Evolutionary conservation across 35 echinoderm and acorn worm species (phyloP), one percentile per base, ranked within the genome.

Genomic region (Nesometra sesokonis): DNA sequence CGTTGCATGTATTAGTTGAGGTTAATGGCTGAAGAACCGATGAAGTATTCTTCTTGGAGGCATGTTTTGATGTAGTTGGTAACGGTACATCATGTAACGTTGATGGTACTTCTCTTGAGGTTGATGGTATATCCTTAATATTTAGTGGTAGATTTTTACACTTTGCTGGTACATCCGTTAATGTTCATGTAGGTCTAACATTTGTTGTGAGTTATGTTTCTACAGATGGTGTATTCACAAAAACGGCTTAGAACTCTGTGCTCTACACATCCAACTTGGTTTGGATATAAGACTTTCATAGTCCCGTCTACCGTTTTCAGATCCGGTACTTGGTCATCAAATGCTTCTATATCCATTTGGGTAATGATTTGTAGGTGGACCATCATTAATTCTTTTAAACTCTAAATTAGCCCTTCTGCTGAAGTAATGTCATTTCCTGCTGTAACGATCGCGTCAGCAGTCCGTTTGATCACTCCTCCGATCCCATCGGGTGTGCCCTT

Each of bases 401-500:
- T 52, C 34, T 86, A 15, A 29, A 76, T 35, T 35, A 86, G 34
- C 76, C 34, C 33, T 32, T 86, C 43, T 33, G 85, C 85, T 34
- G 23, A 76, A 32, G 47, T 32, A 32, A 86, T 86, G 57, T 86
- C 85, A 76, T 86, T 86, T 21, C 47, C 85, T 31, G 47, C 43
- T 77, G 85, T 15, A 27, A 86, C 85, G 32, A 86, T 43, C 30
- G 85, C 39, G 15, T 43, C 78, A 0, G 87, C 87, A 32, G 87
- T 82, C 34, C 87, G 31, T 39, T 88, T 88, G 3, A 88, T 32
- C 33, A 88, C 78, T 0, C 87, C 87, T 13, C 87, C 87, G 32
- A 88, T 34, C 4, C 87, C 87, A 82, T 82, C 87, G 34, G 87
- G 87, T 34, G 80, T 79, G n/a, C 87, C 87, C 34, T 88, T 88